These are phyloP conservation scores for Rhegmatorhina hoffmannsi DNA, from an alignment of 2,113 vertebrate genomes.

Conservation along the genomic window DNA sequence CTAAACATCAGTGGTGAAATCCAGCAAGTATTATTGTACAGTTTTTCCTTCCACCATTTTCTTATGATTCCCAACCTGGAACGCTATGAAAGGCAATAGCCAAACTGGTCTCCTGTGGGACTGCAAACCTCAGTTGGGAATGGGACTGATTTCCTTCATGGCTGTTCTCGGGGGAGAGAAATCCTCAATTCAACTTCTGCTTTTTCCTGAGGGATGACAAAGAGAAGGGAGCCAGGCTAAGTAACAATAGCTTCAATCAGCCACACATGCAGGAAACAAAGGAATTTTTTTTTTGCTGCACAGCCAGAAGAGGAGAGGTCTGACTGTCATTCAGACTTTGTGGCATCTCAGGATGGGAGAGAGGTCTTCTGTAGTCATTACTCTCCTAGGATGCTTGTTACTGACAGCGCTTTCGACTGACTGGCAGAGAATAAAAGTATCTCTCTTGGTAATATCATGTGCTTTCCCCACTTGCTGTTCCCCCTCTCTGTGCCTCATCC, in stretches of 20 bases:
- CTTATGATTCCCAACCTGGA: neutral
- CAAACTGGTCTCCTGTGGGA: neutral
- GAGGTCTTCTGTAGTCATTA: conserved; percentile 60
- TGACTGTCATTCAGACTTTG: conserved; percentile 55
- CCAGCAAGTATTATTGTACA: neutral
- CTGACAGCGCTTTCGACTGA: conserved; percentile 46
- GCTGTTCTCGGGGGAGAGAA: neutral
- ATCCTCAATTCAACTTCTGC: neutral
- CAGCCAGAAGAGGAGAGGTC: conserved; percentile 46
- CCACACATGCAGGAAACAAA: conserved; percentile 7
- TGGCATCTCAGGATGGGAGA: conserved; percentile 44
- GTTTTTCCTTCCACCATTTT: neutral
- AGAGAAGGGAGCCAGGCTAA: neutral
- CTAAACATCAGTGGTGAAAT: neutral
- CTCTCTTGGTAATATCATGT: conserved; percentile 2
- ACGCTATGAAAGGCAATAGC: neutral
- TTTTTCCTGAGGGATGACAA: neutral
- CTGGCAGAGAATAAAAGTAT: conserved; percentile 54
- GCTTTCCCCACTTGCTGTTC: neutral
- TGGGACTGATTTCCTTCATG: neutral
- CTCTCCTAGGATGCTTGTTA: conserved; percentile 40
- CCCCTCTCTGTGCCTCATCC: conserved; percentile 18
- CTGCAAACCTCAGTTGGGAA: neutral
- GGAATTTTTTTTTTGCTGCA: neutral
- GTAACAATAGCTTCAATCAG: conserved; percentile 58